These are phyloP conservation scores for Elysia crispata DNA, from an alignment of 2,888 invertebrate genomes.

Conservation along the genomic window DNA sequence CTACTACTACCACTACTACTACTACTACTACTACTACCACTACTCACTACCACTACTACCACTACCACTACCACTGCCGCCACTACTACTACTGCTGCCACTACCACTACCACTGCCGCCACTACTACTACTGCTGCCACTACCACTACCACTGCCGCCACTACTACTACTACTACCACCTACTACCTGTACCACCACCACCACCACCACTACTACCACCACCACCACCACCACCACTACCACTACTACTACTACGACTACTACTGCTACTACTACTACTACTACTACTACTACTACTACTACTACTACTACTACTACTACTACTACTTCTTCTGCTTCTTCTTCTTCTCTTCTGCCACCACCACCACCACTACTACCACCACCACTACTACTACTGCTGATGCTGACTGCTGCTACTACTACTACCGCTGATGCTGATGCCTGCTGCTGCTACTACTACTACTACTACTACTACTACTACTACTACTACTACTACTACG, in stretches of 20 bases:
- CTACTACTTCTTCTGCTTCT: too few species aligned
- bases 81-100: constrained; percentile 30
- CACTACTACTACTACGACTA: too few species aligned
- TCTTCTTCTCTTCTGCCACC: too few species aligned
- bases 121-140: constrained; percentile 18
- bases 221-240: too few species aligned
- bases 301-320: constrained; percentile 40
- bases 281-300: constrained; percentile 39
- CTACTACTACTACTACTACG: constrained; percentile 37
- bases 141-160: constrained; percentile 21
- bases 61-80: constrained; percentile 1
- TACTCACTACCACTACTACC: neutral
- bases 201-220: neutral
- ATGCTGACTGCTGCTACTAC: too few species aligned
- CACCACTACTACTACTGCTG: constrained; percentile 42
- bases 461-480: constrained; percentile 36
- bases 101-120: constrained; percentile 24
- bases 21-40: constrained; percentile 13
- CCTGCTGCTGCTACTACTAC: constrained; percentile 2
- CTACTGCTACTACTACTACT: too few species aligned
- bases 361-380: constrained; percentile 40
- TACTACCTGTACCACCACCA: neutral
- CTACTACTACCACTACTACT: too few species aligned
- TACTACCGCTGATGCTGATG: constrained; percentile 22
- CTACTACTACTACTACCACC: constrained; percentile 21